Evolutionary conservation across 2,113 vertebrate species (phyloP).

Genomic region (Marcusenius ussheri): DNA sequence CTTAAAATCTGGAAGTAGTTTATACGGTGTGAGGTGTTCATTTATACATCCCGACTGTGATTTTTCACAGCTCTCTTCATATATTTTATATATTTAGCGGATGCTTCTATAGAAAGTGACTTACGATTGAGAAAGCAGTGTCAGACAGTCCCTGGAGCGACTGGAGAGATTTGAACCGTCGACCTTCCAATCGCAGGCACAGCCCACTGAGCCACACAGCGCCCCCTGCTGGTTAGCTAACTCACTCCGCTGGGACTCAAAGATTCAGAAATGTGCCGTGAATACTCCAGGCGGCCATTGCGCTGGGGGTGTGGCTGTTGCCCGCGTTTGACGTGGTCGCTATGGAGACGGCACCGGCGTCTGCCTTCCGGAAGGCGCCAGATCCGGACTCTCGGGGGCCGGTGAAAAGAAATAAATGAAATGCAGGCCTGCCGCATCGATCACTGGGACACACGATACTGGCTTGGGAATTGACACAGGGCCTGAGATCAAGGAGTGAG

Average conservation of each 20-base stretch:
- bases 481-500: conserved; percentile 15
- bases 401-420: not conserved
- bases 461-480: conserved; percentile 11
- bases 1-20: not conserved
- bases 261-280: not conserved
- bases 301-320: not conserved
- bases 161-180: not conserved
- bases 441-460: conserved; percentile 27
- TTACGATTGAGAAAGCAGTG: not conserved
- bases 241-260: not conserved
- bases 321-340: not conserved
- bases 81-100: not conserved
- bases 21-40: not conserved
- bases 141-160: not conserved
- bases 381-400: not conserved
- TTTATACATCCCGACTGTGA: not conserved
- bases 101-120: not conserved
- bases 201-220: not conserved
- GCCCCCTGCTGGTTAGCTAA: not conserved
- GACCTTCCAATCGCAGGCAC: not conserved
- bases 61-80: not conserved
- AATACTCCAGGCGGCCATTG: not conserved
- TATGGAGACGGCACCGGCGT: not conserved
- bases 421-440: conserved; percentile 9
- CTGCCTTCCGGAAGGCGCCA: not conserved